Conservation (phyloP, 2,888 invertebrate genomes). For the Andricus quercusramuli region DNA sequence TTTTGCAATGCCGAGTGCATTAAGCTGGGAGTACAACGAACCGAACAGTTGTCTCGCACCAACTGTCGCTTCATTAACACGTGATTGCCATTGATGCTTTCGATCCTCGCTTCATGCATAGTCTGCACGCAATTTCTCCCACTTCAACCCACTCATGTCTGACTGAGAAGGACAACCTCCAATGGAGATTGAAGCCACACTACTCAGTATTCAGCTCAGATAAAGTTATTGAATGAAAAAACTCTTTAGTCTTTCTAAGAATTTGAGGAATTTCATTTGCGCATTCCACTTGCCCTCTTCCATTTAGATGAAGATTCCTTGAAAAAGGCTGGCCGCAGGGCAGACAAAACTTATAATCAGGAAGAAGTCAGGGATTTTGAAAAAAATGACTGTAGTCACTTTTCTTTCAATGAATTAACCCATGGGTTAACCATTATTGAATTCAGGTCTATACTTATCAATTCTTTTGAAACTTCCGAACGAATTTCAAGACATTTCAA, state of each 20-base stretch:
- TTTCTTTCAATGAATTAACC: too few species aligned
- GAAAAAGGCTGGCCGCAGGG: too few species aligned
- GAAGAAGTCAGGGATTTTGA: too few species aligned
- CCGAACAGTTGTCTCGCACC: constrained; percentile 42
- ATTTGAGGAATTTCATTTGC: neutral
- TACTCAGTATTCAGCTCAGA: constrained; percentile 1
- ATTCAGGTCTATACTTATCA: too few species aligned
- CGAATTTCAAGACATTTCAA: too few species aligned
- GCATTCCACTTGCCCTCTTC: neutral
- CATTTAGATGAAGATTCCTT: neutral
- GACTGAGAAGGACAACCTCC: constrained; percentile 23
- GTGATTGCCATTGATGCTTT: constrained; percentile 59
- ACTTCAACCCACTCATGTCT: constrained; percentile 27
- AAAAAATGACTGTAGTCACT: too few species aligned
- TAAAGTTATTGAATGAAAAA: constrained; percentile 22
- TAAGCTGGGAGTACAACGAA: constrained; percentile 12
- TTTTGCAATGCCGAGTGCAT: neutral
- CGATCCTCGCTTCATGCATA: constrained; percentile 55
- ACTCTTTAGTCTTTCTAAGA: neutral
- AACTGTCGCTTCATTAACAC: constrained; percentile 67
- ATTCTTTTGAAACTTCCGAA: too few species aligned
- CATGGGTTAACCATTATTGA: too few species aligned
- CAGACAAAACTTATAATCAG: too few species aligned
- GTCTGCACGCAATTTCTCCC: constrained; percentile 44
- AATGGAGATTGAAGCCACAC: constrained; percentile 22